Conservation (phyloP, 2,797 vertebrate species). For the Eremophila alpestris region DNA sequence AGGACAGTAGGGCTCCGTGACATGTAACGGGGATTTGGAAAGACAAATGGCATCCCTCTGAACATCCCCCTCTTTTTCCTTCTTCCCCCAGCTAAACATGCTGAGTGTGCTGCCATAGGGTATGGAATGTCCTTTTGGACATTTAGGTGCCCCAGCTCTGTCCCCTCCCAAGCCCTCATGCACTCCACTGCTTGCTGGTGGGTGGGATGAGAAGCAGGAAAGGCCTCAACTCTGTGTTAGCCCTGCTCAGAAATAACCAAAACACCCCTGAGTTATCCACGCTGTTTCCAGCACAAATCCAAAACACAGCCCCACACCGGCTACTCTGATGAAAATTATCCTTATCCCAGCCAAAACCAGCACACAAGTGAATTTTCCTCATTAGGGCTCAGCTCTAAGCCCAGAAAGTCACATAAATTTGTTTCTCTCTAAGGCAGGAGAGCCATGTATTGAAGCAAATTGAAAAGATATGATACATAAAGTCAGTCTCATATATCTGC, state of each 20-base stretch:
- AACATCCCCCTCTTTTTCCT: neutral
- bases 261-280: neutral
- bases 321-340: neutral
- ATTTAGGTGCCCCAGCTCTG: neutral
- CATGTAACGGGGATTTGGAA: neutral
- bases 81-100: neutral
- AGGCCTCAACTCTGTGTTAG: neutral
- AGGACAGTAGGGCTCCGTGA: neutral
- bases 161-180: neutral
- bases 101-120: neutral
- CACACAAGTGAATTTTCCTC: neutral
- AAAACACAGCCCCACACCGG: neutral
- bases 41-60: neutral
- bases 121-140: neutral
- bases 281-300: neutral
- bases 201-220: neutral
- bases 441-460: neutral
- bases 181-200: rapidly evolving
- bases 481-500: neutral
- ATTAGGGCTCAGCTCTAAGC: neutral
- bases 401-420: neutral
- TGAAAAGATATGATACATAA: neutral
- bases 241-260: neutral
- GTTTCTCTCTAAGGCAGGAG: neutral
- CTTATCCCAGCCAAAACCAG: neutral